Conservation (phyloP, 2,113 vertebrate genomes). For the Perca flavescens region DNA sequence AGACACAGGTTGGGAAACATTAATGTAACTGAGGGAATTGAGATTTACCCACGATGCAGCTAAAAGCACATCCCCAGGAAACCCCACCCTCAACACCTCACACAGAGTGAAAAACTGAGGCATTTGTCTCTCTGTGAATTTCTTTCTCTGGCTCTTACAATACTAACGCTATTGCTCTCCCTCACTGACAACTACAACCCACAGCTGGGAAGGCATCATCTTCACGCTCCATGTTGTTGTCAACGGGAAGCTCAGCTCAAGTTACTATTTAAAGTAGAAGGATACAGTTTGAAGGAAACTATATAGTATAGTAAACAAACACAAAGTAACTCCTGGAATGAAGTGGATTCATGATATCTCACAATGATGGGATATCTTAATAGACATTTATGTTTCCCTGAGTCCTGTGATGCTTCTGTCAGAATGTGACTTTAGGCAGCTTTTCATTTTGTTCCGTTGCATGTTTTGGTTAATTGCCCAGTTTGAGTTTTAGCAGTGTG, state of each 20-base stretch:
- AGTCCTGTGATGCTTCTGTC: background rate
- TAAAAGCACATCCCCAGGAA: no score
- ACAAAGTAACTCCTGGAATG: background rate
- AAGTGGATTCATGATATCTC: background rate
- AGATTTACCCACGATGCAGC: no score
- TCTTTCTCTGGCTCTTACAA: background rate
- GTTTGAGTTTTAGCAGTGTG: no score
- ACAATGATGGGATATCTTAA: background rate
- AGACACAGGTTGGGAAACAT: no score
- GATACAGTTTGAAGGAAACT: background rate
- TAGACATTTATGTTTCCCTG: background rate
- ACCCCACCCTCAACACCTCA: no score
- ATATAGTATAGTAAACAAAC: background rate
- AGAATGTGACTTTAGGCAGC: background rate
- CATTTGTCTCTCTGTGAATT: background rate
- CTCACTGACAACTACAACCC: background rate
- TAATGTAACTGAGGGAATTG: no score
- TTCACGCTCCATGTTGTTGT: background rate
- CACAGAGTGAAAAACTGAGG: no score
- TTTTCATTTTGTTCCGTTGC: no score
- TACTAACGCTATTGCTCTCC: background rate
- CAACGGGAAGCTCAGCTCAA: background rate
- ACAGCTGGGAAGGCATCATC: background rate
- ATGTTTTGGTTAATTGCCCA: no score
- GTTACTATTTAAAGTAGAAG: background rate